These are phyloP conservation scores for Diarsia mendica DNA, from an alignment of 2,888 invertebrate species.

Conservation along the genomic window DNA sequence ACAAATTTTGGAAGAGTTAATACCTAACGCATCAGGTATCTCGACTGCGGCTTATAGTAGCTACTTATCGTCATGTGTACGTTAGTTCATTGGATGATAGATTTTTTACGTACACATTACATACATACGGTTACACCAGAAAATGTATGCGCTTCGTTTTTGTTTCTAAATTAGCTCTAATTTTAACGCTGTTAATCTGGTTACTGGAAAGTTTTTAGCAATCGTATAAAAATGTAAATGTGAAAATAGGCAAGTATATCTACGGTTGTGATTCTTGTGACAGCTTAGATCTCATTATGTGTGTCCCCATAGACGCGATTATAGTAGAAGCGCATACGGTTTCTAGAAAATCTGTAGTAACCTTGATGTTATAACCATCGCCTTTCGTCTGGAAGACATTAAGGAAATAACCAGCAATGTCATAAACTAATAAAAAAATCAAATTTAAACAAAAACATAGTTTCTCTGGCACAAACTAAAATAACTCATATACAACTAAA, in stretches of 20 bases:
- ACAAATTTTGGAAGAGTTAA: background rate
- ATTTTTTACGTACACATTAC: slow-evolving; percentile 29
- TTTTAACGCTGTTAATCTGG: background rate
- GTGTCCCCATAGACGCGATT: background rate
- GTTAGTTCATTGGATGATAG: background rate
- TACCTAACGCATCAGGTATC: background rate
- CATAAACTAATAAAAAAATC: background rate
- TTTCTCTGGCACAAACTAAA: slow-evolving; percentile 32
- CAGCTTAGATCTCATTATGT: background rate
- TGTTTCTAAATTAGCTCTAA: background rate
- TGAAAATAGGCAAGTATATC: background rate
- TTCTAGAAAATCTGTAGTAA: background rate
- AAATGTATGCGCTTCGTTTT: background rate
- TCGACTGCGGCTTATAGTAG: too few species aligned
- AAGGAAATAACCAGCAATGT: slow-evolving; percentile 16
- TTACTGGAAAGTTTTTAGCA: background rate
- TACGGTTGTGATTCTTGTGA: background rate
- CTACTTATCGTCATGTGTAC: background rate
- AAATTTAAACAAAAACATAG: slow-evolving; percentile 11
- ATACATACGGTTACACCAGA: background rate
- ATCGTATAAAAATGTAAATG: background rate
- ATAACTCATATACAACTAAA: slow-evolving; percentile 16
- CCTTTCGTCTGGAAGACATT: background rate
- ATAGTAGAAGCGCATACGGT: background rate
- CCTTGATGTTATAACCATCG: too few species aligned